Percentiles rank a stretch among this genome's conserved stretches.
Conservation (phyloP, 1,140 invertebrate genomes). For the Ips typographus region DNA sequence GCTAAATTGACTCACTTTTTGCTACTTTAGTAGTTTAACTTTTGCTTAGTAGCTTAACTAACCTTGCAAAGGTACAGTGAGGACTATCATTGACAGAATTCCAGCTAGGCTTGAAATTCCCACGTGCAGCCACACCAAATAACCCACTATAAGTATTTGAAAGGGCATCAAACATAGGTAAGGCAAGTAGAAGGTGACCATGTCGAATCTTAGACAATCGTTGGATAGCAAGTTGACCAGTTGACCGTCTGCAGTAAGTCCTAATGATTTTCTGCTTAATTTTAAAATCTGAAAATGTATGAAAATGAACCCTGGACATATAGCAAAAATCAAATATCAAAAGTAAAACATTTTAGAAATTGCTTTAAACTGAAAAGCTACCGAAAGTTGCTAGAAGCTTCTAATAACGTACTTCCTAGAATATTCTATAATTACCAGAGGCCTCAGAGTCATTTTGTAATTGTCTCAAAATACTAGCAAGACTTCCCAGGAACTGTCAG, state of each 20-base stretch:
- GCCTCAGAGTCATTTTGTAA: too few relatives aligned
- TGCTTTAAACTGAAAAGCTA: too few relatives aligned
- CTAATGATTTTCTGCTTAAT: slow-evolving; percentile 65
- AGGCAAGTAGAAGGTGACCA: slow-evolving; percentile 62
- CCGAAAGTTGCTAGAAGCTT: too few relatives aligned
- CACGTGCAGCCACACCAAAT: slow-evolving; percentile 70
- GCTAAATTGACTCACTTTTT: not conserved
- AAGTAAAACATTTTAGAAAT: too few relatives aligned
- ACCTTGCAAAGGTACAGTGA: slow-evolving; percentile 70
- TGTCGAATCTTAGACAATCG: slow-evolving; percentile 69
- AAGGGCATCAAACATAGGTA: slow-evolving; percentile 70
- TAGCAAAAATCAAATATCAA: not conserved
- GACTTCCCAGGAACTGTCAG: too few relatives aligned
- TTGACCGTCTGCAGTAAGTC: slow-evolving; percentile 74
- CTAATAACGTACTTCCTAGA: too few relatives aligned
- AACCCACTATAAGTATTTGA: slow-evolving; percentile 59
- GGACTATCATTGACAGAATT: slow-evolving; percentile 59
- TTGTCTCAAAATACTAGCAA: too few relatives aligned
- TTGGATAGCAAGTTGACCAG: slow-evolving; percentile 84
- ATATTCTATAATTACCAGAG: too few relatives aligned
- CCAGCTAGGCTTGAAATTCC: slow-evolving; percentile 71
- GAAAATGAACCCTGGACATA: not conserved
- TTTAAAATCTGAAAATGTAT: slow-evolving; percentile 56
- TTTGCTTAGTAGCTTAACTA: slow-evolving; percentile 39
- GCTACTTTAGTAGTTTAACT: not conserved